phyloP scores from a whole-genome alignment of 2,888 invertebrate species.

The Teleogryllus oceanicus region DNA sequence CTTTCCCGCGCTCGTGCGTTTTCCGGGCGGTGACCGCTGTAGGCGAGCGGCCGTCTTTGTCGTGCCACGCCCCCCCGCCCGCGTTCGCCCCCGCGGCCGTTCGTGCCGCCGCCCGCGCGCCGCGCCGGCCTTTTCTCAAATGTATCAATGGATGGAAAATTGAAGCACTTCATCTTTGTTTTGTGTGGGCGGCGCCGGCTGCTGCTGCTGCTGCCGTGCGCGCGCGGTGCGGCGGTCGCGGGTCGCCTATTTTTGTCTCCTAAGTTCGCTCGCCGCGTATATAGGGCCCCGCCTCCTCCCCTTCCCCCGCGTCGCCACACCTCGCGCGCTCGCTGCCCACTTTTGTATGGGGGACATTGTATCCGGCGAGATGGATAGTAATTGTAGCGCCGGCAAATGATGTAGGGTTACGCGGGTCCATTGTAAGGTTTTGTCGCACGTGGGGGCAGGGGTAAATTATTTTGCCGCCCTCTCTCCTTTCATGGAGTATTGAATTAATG shows the following conservation, averaged over 20 bases:
- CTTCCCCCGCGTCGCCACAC: no score
- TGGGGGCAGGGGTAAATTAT: neutral
- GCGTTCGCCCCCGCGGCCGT: neutral
- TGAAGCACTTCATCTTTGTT: constrained; percentile 32
- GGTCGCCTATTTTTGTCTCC: neutral
- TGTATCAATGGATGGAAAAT: constrained; percentile 29
- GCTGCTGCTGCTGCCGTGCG: no score
- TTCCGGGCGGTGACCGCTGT: neutral
- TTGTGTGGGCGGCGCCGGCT: constrained; percentile 21
- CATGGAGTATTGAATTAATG: neutral
- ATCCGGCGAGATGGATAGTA: constrained; percentile 11
- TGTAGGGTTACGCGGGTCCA: constrained; percentile 1
- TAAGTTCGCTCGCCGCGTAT: neutral
- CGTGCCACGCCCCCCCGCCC: neutral
- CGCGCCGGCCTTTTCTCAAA: neutral
- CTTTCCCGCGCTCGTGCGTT: neutral
- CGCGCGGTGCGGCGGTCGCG: neutral
- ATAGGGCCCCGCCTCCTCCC: neutral
- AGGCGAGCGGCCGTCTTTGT: neutral
- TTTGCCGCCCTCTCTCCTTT: neutral
- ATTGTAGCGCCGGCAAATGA: constrained; percentile 10
- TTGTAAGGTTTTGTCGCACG: constrained; percentile 18
- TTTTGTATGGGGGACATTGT: constrained; percentile 6
- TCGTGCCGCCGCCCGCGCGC: neutral
- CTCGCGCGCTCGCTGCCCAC: neutral